A percentile compares a stretch with the other conserved stretches of the same genome.
phyloP scores from a whole-genome alignment of 2,113 vertebrate genomes.

The Calidris pugnax region DNA sequence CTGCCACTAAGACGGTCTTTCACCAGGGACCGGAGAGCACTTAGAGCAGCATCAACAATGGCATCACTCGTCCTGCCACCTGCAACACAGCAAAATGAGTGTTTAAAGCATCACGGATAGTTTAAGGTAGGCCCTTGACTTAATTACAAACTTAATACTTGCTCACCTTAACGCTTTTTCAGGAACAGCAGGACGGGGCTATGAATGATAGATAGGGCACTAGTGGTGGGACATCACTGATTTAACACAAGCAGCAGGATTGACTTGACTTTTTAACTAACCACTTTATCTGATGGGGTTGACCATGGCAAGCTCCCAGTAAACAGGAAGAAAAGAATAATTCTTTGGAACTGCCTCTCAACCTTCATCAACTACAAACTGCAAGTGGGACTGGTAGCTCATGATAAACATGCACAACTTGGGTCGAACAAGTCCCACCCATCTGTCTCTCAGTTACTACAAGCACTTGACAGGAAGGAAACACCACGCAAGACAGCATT shows the following conservation, averaged over 20 bases:
- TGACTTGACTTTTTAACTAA: not conserved
- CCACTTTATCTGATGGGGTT: not conserved
- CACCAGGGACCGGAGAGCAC: conserved; percentile 82
- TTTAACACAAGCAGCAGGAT: not conserved
- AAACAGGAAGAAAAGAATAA: not conserved
- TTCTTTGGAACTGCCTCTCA: not conserved
- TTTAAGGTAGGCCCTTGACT: not conserved
- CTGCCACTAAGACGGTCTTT: conserved; percentile 87
- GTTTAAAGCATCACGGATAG: not conserved
- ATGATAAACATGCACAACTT: not conserved
- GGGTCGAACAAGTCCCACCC: not conserved
- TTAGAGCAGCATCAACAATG: conserved; percentile 90
- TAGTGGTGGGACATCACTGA: not conserved
- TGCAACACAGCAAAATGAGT: conserved; percentile 30
- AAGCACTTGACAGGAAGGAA: not conserved
- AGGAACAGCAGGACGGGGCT: not conserved
- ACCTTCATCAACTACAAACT: not conserved
- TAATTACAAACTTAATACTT: not conserved
- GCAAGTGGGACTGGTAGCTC: not conserved
- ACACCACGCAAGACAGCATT: not conserved
- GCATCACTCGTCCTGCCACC: conserved; percentile 89
- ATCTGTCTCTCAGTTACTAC: not conserved
- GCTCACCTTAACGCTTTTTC: not conserved
- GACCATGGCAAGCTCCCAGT: not conserved
- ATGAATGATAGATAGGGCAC: not conserved